These are phyloP conservation scores for Allygus modestus DNA, from an alignment of 2,888 invertebrate genomes.

Conservation along the genomic window DNA sequence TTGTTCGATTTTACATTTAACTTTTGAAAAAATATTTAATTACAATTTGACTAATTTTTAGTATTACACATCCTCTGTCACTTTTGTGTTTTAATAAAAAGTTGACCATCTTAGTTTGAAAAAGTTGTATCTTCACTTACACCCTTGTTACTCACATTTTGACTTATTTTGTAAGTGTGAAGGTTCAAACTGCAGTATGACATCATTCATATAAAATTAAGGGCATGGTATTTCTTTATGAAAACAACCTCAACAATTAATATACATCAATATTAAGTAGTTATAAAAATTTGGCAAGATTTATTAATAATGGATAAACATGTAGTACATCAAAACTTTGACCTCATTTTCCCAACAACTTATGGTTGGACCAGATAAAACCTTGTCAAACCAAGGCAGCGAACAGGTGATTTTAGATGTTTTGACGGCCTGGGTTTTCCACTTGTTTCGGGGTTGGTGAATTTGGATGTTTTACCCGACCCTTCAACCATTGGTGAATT, in stretches of 20 bases:
- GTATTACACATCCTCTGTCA: background rate
- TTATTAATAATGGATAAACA: constrained; percentile 4
- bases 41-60: background rate
- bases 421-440: too few relatives aligned
- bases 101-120: constrained; percentile 1
- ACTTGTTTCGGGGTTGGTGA: too few relatives aligned
- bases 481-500: too few relatives aligned
- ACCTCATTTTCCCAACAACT: too few relatives aligned
- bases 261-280: constrained; percentile 6
- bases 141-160: constrained; percentile 3
- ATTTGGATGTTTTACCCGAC: too few relatives aligned
- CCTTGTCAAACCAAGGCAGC: too few relatives aligned
- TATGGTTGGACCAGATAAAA: too few relatives aligned
- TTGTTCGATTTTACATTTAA: background rate
- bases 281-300: constrained; percentile 4
- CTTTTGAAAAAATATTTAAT: constrained; percentile 6
- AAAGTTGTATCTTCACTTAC: constrained; percentile 1
- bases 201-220: background rate
- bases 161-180: background rate
- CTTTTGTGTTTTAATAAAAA: constrained; percentile 13
- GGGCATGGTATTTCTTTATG: background rate
- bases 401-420: too few relatives aligned
- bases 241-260: background rate
- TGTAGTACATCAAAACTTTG: too few relatives aligned
- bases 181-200: background rate